These are phyloP conservation scores for Rapana venosa DNA, from an alignment of 2,888 invertebrate species.

Conservation along the genomic window DNA sequence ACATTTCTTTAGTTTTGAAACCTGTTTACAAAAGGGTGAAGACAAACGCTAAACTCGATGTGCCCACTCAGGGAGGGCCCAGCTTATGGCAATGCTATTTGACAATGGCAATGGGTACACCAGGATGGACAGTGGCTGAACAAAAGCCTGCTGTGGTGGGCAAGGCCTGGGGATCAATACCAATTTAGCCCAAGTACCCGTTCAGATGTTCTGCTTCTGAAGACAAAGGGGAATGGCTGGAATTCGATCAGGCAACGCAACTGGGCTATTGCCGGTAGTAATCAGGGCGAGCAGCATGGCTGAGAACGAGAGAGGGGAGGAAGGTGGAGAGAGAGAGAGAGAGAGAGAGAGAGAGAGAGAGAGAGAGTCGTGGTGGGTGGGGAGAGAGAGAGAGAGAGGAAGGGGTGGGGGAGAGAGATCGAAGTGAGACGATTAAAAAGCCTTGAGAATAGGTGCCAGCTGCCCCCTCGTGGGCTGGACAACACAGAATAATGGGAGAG, in stretches of 20 bases:
- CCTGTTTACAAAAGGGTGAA: too few relatives aligned
- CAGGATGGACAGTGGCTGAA: neutral
- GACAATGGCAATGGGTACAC: too few relatives aligned
- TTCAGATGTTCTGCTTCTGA: constrained; percentile 16
- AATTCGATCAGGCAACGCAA: constrained; percentile 22
- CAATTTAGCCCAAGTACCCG: constrained; percentile 18
- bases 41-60: too few relatives aligned
- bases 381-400: neutral
- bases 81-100: too few relatives aligned
- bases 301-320: too few relatives aligned
- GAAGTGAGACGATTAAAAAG: too few relatives aligned
- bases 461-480: too few relatives aligned
- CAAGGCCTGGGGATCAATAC: neutral
- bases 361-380: too few relatives aligned
- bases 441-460: too few relatives aligned
- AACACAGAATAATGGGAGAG: too few relatives aligned
- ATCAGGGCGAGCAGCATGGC: neutral
- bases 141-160: neutral
- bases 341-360: neutral
- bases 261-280: neutral
- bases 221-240: constrained; percentile 8
- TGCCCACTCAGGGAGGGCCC: too few relatives aligned
- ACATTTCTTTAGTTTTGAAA: too few relatives aligned
- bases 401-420: neutral
- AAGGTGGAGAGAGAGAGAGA: neutral